Evolutionary conservation across 2,113 vertebrate species (phyloP), one percentile per base, ranked within the genome.

Genomic region (Petroica traversi): DNA sequence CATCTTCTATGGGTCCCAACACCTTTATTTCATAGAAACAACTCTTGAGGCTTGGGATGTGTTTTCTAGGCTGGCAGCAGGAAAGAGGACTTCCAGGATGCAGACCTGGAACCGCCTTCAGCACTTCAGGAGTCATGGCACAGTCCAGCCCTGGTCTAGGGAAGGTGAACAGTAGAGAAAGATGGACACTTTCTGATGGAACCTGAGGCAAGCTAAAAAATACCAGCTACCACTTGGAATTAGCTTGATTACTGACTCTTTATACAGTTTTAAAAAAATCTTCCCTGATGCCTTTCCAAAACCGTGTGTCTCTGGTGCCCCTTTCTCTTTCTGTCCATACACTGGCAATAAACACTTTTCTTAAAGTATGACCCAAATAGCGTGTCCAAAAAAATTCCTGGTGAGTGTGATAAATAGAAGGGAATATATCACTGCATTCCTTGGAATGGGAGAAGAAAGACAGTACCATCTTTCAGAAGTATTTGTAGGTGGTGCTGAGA

Each of bases 1-100:
- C 31, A 61, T 85, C 82, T 96, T 94, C 71, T 75, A 74, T 22
- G 49, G 62, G 49, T 80, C 41, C 28, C 61, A 92, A 72, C 40
- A 36, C 51, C 72, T 84, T 83, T 74, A 86, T 58, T 95, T 54
- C 64, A 77, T 38, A 95, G 55, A 52, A 93, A 81, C 25, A 92
- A 26, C 55, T 89, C 74, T 34, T 83, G 16, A 63, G 49, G 28
- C 15, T 49, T 80, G 40, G n/a, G 54, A 51, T 61, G 40, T 46
- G 22, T 93, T 88, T 93, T 75, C n/a, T 58, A 85, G 46, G 31
- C 26, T 91, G 46, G 76, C 67, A 69, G 77, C 26, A 91, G 55
- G 79, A 76, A 78, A 92, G 71, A 85, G 81, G 46, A 80, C 79
- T 89, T 92, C 73, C 89, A 85, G 89, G 77, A 95, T 55, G 46